Base-by-base conservation (phyloP, 2,113 vertebrate species). In the Numenius arquata region DNA sequence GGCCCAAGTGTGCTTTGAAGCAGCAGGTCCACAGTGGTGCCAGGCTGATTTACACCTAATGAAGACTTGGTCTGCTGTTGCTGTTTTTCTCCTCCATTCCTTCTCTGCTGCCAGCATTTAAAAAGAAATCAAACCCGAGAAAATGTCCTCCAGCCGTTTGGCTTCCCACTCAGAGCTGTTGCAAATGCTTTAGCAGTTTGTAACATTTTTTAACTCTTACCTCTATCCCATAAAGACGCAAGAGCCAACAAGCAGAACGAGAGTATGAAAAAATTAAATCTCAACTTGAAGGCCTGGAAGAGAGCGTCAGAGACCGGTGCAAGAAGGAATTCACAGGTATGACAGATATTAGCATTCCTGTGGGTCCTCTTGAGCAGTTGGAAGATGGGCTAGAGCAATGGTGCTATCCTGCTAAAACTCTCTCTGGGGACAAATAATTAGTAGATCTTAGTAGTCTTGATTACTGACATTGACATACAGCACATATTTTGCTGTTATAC, bases 251-350 rank as follows among this genome's bases (percentile, higher is more conserved):
- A 98, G 99, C 99, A 1, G 99, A 99, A 79, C 98, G 99, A 3
- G 99, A 99, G 71, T 99, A 99, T 12, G 99, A 99, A 97, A 99
- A 99, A 97, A 99, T 99, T 81, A 99, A 98, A 91, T 99, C 99
- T 66, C 99, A 99, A 83, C 98, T 99, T 82, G 99, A 99, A 92
- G 99, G 98, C 77, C 96, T 99, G 96, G 99, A 99, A 96, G 99
- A 99, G 88, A 99, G 99, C 5, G 99, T 99, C 36, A 97, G 99
- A 17, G 99, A 99, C 90, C 99, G 99, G 62, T 99, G 99, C 98
- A 99, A 99, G 97, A 99, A 99, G 87, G 99, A 99, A 96, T 99
- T 99, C 98, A 99, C 99, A 93, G 99, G 99, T 99, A 88, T 89
- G 87, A 74, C 25, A 72, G 56, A 81, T 81, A 45, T 41, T 68